Conservation (phyloP, 2,113 vertebrate species). For the Cyprinodon brontotheroides region DNA sequence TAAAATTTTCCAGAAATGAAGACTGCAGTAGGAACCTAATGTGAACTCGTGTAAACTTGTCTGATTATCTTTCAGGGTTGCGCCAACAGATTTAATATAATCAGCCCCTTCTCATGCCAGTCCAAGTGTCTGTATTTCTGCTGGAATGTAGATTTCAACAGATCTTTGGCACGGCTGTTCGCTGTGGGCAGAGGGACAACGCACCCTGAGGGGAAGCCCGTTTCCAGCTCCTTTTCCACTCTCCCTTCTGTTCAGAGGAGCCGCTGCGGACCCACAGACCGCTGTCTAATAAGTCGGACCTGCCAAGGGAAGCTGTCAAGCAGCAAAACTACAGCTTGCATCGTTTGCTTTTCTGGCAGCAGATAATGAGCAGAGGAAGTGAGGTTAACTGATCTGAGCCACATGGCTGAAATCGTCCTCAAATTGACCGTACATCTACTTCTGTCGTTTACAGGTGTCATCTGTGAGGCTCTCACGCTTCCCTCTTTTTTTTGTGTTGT, state of each 20-base stretch:
- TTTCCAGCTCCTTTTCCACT: constrained; percentile 57
- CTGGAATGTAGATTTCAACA: constrained; percentile 47
- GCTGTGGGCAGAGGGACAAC: constrained; percentile 65
- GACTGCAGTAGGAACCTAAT: constrained; percentile 13
- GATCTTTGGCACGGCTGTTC: constrained; percentile 49
- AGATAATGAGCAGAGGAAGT: constrained; percentile 42
- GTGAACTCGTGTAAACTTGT: constrained; percentile 3
- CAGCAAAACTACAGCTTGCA: constrained; percentile 49
- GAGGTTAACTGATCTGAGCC: constrained; percentile 49
- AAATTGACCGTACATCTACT: constrained; percentile 11
- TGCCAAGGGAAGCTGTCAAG: constrained; percentile 59
- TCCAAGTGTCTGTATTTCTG: constrained; percentile 21
- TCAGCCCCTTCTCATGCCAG: constrained; percentile 6
- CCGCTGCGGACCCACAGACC: constrained; percentile 55
- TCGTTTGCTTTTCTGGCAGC: constrained; percentile 49
- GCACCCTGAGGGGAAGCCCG: constrained; percentile 61
- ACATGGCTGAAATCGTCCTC: constrained; percentile 25
- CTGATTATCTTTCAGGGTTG: constrained; percentile 27
- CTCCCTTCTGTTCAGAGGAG: constrained; percentile 64
- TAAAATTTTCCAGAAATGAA: background rate
- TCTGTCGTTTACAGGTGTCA: constrained; percentile 21
- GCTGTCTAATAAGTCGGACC: constrained; percentile 52
- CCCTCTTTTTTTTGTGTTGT: background rate
- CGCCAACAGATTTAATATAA: constrained; percentile 39
- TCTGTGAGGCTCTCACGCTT: background rate